Base-by-base conservation (phyloP, 2,797 vertebrate genomes). In the Psittacula derbiana region DNA sequence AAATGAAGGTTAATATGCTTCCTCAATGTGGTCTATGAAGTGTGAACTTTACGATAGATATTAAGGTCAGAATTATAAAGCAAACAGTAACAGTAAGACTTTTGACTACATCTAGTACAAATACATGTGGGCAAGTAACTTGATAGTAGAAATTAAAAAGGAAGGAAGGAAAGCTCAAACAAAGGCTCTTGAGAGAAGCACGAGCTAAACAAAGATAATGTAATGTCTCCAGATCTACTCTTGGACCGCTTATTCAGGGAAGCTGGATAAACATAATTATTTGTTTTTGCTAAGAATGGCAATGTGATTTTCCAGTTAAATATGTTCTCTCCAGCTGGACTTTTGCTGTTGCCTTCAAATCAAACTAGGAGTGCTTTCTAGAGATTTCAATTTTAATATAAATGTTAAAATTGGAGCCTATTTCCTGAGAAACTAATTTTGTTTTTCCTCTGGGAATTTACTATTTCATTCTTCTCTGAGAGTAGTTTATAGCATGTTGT, bases 51-150 rank as follows among this genome's bases (percentile, higher is more conserved):
- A 79, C 13, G 14, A 27, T 20, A 43, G 76, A 73, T 90, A 93
- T 57, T 87, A 91, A 88, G n/a, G 71, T 88, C 86, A 80, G 81
- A 89, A 94, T 89, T 47, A 74, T 84, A 94, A 88, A 95, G 66
- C 11, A 93, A 95, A 90, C 75, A 78, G 61, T n/a, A 55, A n/a
- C 46, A 74, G 65, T 10, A 67, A 80, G 55, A 27, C 74, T 90
- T 88, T 88, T 90, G 76, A 91, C 80, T 66, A 40, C 31, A 57
- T 91, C n/a, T 58, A 57, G 82, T 66, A 73, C 52, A 72, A 90
- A 75, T 40, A n/a, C 6, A 0, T 86, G 69, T 57, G 87, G 76
- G 28, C 55, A 65, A 84, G 70, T 84, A 81, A 93, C 44, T 5
- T 8, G 49, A 36, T 23, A 66, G 75, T 1, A 49, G 65, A 57